Conservation (phyloP, 2,113 vertebrate species). For the Cyphomyrus plagiostoma region DNA sequence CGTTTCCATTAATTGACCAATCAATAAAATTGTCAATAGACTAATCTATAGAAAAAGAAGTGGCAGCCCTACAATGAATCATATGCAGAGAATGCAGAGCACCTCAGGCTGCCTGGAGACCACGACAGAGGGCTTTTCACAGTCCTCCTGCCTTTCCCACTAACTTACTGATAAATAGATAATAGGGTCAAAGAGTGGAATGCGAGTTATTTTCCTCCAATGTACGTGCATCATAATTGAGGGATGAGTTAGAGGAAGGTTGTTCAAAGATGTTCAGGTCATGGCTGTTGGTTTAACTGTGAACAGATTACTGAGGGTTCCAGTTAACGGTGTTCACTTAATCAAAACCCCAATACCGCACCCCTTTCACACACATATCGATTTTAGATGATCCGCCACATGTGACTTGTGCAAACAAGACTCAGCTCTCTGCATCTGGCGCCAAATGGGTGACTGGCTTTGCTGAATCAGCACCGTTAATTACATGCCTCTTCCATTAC, state of each 20-base stretch:
- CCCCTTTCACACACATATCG: background rate
- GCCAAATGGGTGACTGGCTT: conserved; percentile 27
- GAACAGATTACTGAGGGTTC: background rate
- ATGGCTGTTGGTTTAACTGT: background rate
- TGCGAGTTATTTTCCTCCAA: background rate
- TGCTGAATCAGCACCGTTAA: conserved; percentile 25
- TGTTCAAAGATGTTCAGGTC: background rate
- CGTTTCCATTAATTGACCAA: no score
- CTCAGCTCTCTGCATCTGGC: conserved; percentile 17
- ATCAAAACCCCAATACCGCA: background rate
- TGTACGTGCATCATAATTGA: background rate
- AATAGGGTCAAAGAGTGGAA: background rate
- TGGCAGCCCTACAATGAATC: no score
- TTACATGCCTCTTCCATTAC: conserved; percentile 22
- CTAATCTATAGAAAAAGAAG: no score
- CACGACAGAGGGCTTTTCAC: background rate
- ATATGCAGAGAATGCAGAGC: background rate
- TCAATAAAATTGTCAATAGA: no score
- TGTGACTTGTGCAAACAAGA: conserved; percentile 18
- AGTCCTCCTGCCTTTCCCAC: background rate
- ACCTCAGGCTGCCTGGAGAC: background rate
- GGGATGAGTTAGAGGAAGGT: background rate
- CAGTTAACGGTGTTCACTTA: background rate
- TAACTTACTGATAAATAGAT: background rate
- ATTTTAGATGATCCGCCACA: conserved; percentile 30